These are phyloP conservation scores for Astreopora myriophthalma DNA, from an alignment of 64 coral and sea anemone genomes.

Conservation along the genomic window DNA sequence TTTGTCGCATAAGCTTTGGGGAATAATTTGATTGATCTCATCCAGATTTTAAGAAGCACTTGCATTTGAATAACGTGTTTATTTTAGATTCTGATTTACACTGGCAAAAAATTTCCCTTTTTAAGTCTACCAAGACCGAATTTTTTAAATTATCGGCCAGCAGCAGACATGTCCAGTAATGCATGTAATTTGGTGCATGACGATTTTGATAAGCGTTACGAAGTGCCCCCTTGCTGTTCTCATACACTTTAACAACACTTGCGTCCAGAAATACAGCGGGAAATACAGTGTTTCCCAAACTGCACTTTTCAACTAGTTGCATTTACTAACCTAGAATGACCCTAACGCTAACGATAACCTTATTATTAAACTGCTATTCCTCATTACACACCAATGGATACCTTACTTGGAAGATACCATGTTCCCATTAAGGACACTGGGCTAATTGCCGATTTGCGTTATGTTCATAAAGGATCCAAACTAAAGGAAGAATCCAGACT, in stretches of 20 bases:
- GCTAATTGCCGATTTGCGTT: neutral
- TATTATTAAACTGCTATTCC: slow-evolving; percentile 20
- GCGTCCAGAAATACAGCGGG: too few species aligned
- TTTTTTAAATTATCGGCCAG: slow-evolving; percentile 6
- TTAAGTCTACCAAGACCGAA: slow-evolving; percentile 15
- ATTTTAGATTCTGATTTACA: slow-evolving; percentile 57
- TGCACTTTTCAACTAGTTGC: too few species aligned
- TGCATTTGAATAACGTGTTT: neutral
- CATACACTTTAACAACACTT: too few species aligned
- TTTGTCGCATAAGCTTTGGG: slow-evolving; percentile 70
- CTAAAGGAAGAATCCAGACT: slow-evolving; percentile 37
- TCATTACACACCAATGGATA: slow-evolving; percentile 55
- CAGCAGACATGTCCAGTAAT: neutral
- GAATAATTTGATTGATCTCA: slow-evolving; percentile 37
- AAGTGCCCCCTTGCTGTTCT: too few species aligned
- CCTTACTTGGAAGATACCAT: slow-evolving; percentile 35
- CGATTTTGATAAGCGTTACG: neutral
- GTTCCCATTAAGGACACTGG: slow-evolving; percentile 63
- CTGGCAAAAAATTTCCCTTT: slow-evolving; percentile 64
- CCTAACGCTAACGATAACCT: slow-evolving; percentile 9
- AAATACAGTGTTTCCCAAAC: too few species aligned
- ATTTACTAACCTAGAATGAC: too few species aligned
- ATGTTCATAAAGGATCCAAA: slow-evolving; percentile 33
- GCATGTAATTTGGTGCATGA: neutral
- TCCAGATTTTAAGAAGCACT: slow-evolving; percentile 33